phyloP scores from a whole-genome alignment of 1,140 invertebrate genomes.

The Zaprionus ghesquierei region DNA sequence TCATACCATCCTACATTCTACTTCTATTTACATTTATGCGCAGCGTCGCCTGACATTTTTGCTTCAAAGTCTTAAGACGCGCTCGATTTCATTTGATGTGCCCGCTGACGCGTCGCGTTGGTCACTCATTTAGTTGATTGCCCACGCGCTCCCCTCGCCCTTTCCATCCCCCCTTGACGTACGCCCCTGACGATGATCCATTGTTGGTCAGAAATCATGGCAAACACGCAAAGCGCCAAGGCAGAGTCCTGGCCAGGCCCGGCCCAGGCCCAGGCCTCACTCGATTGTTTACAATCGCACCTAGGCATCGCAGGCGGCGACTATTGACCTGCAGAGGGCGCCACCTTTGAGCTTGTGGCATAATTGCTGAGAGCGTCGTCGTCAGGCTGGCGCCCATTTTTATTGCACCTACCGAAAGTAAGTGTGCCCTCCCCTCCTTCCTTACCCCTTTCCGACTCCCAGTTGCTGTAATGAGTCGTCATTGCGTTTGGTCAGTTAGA shows the following conservation, averaged over 20 bases:
- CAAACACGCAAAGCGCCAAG: constrained; percentile 24
- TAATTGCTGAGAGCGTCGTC: constrained; percentile 72
- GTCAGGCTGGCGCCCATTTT: constrained; percentile 66
- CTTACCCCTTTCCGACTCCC: background rate
- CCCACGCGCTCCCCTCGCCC: background rate
- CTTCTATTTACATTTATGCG: constrained; percentile 38
- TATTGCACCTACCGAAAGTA: constrained; percentile 56
- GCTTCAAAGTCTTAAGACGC: constrained; percentile 33
- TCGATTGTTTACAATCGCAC: constrained; percentile 73
- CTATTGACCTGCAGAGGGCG: constrained; percentile 64
- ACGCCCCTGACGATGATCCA: background rate
- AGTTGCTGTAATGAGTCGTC: background rate
- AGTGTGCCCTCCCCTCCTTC: background rate
- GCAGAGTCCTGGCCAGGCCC: background rate
- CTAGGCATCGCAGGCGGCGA: constrained; percentile 44
- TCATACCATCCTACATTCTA: background rate
- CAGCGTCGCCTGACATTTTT: constrained; percentile 52
- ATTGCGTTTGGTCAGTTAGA: background rate
- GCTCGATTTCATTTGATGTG: constrained; percentile 79
- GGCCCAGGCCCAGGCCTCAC: background rate
- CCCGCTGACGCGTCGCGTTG: constrained; percentile 48
- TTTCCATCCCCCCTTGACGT: too few species aligned
- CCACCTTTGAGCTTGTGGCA: constrained; percentile 49
- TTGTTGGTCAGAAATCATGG: constrained; percentile 27
- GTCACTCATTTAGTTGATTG: constrained; percentile 74